Conservation (phyloP, 2,888 invertebrate species). For the Acronicta alni region DNA sequence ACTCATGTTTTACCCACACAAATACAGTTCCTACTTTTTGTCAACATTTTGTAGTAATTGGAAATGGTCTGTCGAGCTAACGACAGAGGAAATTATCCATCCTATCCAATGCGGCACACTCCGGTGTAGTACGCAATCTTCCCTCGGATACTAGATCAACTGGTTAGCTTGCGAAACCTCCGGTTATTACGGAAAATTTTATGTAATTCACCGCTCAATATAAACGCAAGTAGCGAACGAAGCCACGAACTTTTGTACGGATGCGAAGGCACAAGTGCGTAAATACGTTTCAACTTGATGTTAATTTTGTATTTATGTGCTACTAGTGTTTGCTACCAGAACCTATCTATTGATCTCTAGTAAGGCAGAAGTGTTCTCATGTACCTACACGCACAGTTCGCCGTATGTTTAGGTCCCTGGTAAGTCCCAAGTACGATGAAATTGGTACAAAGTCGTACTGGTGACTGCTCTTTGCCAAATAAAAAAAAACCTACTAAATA, state of each 20-base stretch:
- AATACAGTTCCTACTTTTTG: slow-evolving; percentile 21
- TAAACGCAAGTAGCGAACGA: slow-evolving; percentile 9
- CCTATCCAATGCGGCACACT: slow-evolving; percentile 20
- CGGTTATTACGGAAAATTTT: slow-evolving; percentile 26
- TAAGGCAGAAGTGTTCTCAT: no score
- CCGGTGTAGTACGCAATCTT: slow-evolving; percentile 43
- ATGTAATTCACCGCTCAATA: slow-evolving; percentile 35
- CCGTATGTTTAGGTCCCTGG: no score
- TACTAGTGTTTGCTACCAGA: no score
- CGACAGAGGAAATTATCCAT: slow-evolving; percentile 41
- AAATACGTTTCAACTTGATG: background rate
- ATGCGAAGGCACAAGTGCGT: slow-evolving; percentile 7
- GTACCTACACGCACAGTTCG: no score
- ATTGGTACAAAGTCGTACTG: no score
- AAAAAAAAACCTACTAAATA: no score
- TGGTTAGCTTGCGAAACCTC: slow-evolving; percentile 43
- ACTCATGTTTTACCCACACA: no score
- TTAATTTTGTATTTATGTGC: background rate
- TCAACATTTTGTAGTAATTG: slow-evolving; percentile 31
- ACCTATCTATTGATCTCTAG: no score
- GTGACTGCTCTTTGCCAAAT: no score
- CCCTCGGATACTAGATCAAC: slow-evolving; percentile 36
- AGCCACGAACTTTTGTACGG: slow-evolving; percentile 23
- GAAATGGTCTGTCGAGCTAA: slow-evolving; percentile 36
- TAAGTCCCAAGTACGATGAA: no score